These are phyloP conservation scores for Falcunculus frontatus DNA, from an alignment of 2,113 vertebrate genomes.

Conservation along the genomic window DNA sequence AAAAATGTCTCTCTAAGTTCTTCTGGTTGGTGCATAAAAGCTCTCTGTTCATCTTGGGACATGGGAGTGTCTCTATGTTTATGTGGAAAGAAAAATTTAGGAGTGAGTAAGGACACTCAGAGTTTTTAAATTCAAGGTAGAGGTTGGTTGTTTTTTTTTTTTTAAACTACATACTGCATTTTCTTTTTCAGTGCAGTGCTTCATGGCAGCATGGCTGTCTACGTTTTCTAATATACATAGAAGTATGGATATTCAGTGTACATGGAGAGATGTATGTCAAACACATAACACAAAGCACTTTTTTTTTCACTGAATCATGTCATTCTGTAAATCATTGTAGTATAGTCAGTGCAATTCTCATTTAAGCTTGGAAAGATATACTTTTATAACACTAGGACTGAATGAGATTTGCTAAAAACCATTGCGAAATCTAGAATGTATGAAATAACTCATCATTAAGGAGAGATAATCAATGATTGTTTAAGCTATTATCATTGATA, in stretches of 20 bases:
- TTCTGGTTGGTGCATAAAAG: neutral
- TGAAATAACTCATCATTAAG: conserved; percentile 41
- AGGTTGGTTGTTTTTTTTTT: neutral
- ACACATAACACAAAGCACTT: neutral
- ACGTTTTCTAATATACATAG: neutral
- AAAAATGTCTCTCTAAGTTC: neutral
- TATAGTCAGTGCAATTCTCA: neutral
- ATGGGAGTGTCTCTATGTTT: neutral
- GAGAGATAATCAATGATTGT: conserved; percentile 56
- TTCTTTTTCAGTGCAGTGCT: neutral
- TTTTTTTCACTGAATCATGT: neutral
- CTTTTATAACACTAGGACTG: neutral
- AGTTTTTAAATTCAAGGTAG: neutral
- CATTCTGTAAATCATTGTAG: neutral
- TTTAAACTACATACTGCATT: neutral
- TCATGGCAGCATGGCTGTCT: neutral
- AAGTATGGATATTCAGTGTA: neutral
- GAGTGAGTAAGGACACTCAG: neutral
- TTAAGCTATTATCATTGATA: conserved; percentile 38
- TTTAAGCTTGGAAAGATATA: neutral
- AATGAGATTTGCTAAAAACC: neutral
- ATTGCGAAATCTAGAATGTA: neutral
- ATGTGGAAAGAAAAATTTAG: neutral
- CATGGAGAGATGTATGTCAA: neutral
- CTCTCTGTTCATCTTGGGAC: neutral